These are phyloP conservation scores for Lucifuga dentata DNA, from an alignment of 2,113 vertebrate species.

Conservation along the genomic window DNA sequence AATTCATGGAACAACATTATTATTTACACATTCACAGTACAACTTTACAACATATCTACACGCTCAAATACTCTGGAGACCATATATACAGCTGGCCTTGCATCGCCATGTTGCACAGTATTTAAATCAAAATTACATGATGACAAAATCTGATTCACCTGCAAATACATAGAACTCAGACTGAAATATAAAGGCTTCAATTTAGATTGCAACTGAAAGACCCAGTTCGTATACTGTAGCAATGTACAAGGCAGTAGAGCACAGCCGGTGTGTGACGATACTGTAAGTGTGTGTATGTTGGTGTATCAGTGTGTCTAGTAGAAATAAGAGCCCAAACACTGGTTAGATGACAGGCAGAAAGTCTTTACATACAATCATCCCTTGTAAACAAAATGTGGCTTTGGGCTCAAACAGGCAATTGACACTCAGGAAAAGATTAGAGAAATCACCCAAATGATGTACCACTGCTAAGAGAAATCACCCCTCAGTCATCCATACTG, in stretches of 20 bases:
- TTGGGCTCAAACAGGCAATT: slow-evolving; percentile 77
- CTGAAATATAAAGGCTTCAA: slow-evolving; percentile 93
- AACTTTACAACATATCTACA: slow-evolving; percentile 99
- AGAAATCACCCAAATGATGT: slow-evolving; percentile 47
- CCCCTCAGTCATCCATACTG: slow-evolving; percentile 43
- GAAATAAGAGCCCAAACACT: slow-evolving; percentile 69
- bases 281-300: slow-evolving; percentile 63
- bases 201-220: slow-evolving; percentile 89
- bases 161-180: slow-evolving; percentile 89
- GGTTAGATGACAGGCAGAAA: slow-evolving; percentile 67
- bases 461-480: slow-evolving; percentile 52
- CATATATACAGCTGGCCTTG: slow-evolving; percentile 90
- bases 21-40: slow-evolving; percentile 99
- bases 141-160: slow-evolving; percentile 90
- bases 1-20: slow-evolving; percentile 88
- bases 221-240: slow-evolving; percentile 87
- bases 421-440: slow-evolving; percentile 49
- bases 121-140: slow-evolving; percentile 86
- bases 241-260: slow-evolving; percentile 97
- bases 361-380: slow-evolving; percentile 82
- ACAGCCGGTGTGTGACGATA: slow-evolving; percentile 14
- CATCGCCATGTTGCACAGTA: slow-evolving; percentile 90
- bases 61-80: slow-evolving; percentile 95
- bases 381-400: slow-evolving; percentile 84
- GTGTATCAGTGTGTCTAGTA: slow-evolving; percentile 55